A percentile compares a stretch with the other conserved stretches of the same genome.
phyloP scores from a whole-genome alignment of 2,888 invertebrate species.

The Caenorhabditis afra region DNA sequence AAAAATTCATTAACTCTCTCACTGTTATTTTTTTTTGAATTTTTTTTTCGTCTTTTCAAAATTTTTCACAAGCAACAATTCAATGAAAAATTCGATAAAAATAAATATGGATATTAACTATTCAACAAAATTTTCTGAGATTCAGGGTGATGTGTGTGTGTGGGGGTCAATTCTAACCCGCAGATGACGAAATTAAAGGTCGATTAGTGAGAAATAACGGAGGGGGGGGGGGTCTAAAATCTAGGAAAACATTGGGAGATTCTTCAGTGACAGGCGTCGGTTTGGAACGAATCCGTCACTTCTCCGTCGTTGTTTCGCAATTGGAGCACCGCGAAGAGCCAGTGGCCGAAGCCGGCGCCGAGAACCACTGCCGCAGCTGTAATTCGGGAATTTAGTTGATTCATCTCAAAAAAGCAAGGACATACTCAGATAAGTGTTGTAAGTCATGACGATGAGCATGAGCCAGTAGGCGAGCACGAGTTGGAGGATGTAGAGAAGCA shows the following conservation, averaged over 20 bases:
- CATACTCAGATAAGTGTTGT: conserved; percentile 76
- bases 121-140: conserved; percentile 12
- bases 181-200: conserved; percentile 26
- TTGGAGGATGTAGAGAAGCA: conserved; percentile 68
- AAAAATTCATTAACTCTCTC: too few species aligned
- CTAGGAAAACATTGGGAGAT: conserved; percentile 5
- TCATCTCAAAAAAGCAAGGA: conserved; percentile 9
- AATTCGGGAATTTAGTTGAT: conserved; percentile 6
- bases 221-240: neutral
- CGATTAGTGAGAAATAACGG: conserved; percentile 22
- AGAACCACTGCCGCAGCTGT: conserved; percentile 74
- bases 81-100: too few species aligned
- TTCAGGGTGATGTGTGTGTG: conserved; percentile 26
- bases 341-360: conserved; percentile 77
- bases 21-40: too few species aligned
- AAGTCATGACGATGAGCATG: conserved; percentile 79
- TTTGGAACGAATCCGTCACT: conserved; percentile 70
- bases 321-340: conserved; percentile 74
- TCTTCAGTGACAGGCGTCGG: conserved; percentile 74
- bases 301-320: conserved; percentile 65
- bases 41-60: too few species aligned
- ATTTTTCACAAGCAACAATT: too few species aligned
- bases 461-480: conserved; percentile 78
- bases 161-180: neutral
- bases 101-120: too few species aligned